Percentiles rank a stretch among this genome's conserved stretches.
These are phyloP conservation scores for Tridacna crocea DNA, from an alignment of 2,888 invertebrate genomes.

Conservation along the genomic window DNA sequence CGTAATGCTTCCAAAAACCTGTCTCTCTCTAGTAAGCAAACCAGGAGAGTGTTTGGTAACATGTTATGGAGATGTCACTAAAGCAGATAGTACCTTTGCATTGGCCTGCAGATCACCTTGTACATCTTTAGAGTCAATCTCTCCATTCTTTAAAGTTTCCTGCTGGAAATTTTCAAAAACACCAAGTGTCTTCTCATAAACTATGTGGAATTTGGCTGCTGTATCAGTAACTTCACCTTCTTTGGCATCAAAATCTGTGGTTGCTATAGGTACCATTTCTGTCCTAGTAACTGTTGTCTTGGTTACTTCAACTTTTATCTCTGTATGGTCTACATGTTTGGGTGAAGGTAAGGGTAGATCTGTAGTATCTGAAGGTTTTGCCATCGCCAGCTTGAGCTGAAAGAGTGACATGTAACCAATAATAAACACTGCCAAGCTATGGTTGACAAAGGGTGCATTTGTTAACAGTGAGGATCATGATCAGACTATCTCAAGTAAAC, in stretches of 20 bases:
- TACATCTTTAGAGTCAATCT: slow-evolving; percentile 68
- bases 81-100: slow-evolving; percentile 66
- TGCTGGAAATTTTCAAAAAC: slow-evolving; percentile 72
- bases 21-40: background rate
- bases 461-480: no score
- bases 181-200: slow-evolving; percentile 69
- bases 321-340: slow-evolving; percentile 52
- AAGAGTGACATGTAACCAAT: background rate
- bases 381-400: slow-evolving; percentile 18
- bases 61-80: background rate
- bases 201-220: slow-evolving; percentile 62
- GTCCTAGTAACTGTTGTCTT: slow-evolving; percentile 59
- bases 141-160: slow-evolving; percentile 70
- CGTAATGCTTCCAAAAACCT: background rate
- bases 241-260: slow-evolving; percentile 26
- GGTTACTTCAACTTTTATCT: slow-evolving; percentile 54
- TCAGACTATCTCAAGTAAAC: no score
- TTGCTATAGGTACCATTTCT: slow-evolving; percentile 43
- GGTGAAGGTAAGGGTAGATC: slow-evolving; percentile 32
- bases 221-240: slow-evolving; percentile 39
- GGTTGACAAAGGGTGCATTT: no score
- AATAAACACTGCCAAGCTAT: background rate
- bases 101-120: slow-evolving; percentile 73
- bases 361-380: background rate
- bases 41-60: background rate